Percentiles rank a stretch among this genome's conserved stretches.
Evolutionary conservation across 2,888 invertebrate species (phyloP).

Genomic region (Pristionchus entomophagus): DNA sequence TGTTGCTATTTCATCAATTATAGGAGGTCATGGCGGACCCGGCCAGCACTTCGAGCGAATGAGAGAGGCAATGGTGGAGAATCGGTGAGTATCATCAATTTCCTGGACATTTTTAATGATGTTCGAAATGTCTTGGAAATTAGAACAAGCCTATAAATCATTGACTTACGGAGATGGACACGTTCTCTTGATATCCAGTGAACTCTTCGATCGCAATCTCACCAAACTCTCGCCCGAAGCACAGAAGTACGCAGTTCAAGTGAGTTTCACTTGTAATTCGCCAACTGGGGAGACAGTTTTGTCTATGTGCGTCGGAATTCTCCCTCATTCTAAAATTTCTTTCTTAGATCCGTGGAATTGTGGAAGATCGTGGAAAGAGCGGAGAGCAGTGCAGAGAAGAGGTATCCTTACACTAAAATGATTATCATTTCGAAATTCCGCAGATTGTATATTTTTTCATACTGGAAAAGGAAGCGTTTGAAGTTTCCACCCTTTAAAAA

Average conservation of each 20-base stretch:
- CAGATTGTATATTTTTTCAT: no score
- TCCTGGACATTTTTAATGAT: neutral
- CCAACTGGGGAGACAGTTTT: neutral
- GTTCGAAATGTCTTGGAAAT: neutral
- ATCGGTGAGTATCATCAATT: neutral
- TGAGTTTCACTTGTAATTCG: neutral
- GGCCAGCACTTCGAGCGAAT: constrained; percentile 24
- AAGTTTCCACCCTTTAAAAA: neutral
- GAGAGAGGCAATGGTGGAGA: constrained; percentile 1
- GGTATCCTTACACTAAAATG: neutral
- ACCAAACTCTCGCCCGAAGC: neutral
- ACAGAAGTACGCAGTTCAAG: constrained; percentile 40
- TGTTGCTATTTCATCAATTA: neutral
- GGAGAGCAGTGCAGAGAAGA: constrained; percentile 1
- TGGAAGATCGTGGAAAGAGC: constrained; percentile 7
- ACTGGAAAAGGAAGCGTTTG: no score
- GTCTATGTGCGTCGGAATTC: no score
- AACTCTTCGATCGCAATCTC: constrained; percentile 4
- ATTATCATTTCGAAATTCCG: no score
- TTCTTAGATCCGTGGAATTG: constrained; percentile 18
- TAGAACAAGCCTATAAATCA: no score
- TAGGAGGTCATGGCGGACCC: neutral
- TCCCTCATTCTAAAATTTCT: no score
- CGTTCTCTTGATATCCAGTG: neutral
- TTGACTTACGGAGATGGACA: neutral